These are phyloP conservation scores for Himalopsyche kuldschensis DNA, from an alignment of 2,888 invertebrate species.

Conservation along the genomic window DNA sequence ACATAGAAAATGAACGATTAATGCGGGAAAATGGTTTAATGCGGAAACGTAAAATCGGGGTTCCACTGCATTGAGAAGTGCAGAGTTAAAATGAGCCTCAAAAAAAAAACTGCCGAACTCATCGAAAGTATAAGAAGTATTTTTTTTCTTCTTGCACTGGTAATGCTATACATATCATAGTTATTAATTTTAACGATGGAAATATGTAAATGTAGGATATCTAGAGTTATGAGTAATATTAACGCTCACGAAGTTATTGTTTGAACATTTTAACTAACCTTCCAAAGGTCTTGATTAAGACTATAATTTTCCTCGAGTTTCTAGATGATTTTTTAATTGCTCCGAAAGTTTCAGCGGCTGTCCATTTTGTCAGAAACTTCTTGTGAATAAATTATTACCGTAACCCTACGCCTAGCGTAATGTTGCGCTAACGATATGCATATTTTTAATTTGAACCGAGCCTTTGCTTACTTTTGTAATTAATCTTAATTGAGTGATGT, in stretches of 20 bases:
- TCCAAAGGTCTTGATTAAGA: background rate
- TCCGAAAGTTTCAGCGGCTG: background rate
- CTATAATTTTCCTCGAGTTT: background rate
- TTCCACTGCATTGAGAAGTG: no score
- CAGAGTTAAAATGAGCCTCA: no score
- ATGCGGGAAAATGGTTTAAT: no score
- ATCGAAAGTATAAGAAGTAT: no score
- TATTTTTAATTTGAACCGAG: background rate
- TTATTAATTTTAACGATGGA: no score
- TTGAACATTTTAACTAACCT: background rate
- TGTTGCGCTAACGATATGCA: background rate
- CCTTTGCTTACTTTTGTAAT: background rate
- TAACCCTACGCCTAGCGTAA: background rate
- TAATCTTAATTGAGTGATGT: constrained; percentile 1
- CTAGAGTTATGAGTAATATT: background rate
- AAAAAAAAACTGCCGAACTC: no score
- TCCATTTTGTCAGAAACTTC: background rate
- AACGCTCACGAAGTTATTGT: background rate
- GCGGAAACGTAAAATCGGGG: no score
- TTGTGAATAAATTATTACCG: background rate
- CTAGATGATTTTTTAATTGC: background rate
- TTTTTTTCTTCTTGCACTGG: no score
- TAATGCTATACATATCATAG: no score
- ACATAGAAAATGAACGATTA: no score
- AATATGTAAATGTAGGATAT: no score